A percentile compares a stretch with the other conserved stretches of the same genome.
These are phyloP conservation scores for Drosophila rhopaloa DNA, from an alignment of 1,140 invertebrate genomes.

Conservation along the genomic window DNA sequence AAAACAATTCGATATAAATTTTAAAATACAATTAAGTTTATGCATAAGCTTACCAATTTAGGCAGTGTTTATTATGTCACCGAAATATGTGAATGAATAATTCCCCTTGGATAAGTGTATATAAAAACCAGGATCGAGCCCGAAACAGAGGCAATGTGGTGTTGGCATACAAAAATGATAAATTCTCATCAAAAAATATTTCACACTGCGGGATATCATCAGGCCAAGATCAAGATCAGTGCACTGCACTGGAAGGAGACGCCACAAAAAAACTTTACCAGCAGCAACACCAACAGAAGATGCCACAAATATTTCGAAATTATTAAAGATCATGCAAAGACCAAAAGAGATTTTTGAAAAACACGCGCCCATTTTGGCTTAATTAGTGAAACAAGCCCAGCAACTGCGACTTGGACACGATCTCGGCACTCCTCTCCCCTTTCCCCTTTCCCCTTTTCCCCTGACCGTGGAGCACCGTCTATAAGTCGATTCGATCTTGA, in stretches of 20 bases:
- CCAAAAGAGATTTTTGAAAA: conserved; percentile 48
- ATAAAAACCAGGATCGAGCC: conserved; percentile 1
- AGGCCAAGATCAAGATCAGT: conserved; percentile 58
- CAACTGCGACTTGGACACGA: conserved; percentile 55
- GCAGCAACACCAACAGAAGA: conserved; percentile 18
- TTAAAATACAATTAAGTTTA: too few species aligned
- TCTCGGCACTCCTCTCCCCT: conserved; percentile 22
- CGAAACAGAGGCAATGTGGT: conserved; percentile 45
- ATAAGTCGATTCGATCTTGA: conserved; percentile 64
- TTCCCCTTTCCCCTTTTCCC: not conserved
- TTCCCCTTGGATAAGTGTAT: conserved; percentile 1
- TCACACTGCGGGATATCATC: conserved; percentile 81
- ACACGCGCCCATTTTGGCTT: conserved; percentile 79
- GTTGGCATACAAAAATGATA: conserved; percentile 75
- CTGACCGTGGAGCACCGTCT: conserved; percentile 2
- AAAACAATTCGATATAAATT: too few species aligned
- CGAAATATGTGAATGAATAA: too few species aligned
- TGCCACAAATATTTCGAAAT: conserved; percentile 74
- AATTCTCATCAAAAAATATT: conserved; percentile 83
- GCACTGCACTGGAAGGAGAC: conserved; percentile 33
- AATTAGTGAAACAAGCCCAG: conserved; percentile 79
- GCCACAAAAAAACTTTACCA: conserved; percentile 24
- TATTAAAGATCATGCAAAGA: conserved; percentile 81
- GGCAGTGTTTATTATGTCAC: too few species aligned
- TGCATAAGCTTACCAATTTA: too few species aligned